A percentile compares a stretch with the other conserved stretches of the same genome.
Conservation (phyloP, 92 coral and sea anemone genomes). For the Porites divaricata region DNA sequence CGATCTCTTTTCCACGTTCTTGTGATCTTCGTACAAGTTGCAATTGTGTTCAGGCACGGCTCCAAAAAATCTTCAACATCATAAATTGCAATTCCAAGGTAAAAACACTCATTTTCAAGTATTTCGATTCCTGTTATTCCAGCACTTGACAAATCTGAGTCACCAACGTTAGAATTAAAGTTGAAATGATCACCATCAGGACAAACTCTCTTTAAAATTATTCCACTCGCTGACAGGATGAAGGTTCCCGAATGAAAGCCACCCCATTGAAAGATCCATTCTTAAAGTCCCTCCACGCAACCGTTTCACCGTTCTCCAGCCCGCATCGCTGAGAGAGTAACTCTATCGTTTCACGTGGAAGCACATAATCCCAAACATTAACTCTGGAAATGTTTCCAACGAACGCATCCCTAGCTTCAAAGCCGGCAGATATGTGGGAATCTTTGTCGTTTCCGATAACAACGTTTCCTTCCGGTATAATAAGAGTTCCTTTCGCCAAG, state of each 20-base stretch:
- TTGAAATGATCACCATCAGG: not conserved
- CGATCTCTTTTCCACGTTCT: too few species aligned
- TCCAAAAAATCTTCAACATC: too few species aligned
- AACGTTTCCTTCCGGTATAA: slow-evolving; percentile 46
- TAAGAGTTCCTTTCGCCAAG: not conserved
- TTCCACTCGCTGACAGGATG: slow-evolving; percentile 33
- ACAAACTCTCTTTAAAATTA: not conserved
- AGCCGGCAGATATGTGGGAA: slow-evolving; percentile 21
- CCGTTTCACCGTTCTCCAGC: slow-evolving; percentile 58
- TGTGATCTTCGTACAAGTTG: too few species aligned
- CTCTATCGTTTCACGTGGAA: slow-evolving; percentile 38
- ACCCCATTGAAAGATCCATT: slow-evolving; percentile 35
- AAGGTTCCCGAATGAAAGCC: slow-evolving; percentile 51
- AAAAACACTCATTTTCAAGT: too few species aligned
- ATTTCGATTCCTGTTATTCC: too few species aligned
- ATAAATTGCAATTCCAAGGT: too few species aligned
- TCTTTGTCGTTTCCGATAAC: slow-evolving; percentile 69
- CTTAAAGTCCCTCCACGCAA: slow-evolving; percentile 69
- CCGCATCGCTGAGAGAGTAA: slow-evolving; percentile 61
- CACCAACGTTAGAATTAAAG: too few species aligned
- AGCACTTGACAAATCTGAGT: not conserved
- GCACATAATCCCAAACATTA: slow-evolving; percentile 70
- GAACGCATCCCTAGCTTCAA: slow-evolving; percentile 45
- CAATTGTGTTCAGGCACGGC: too few species aligned
- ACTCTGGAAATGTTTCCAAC: slow-evolving; percentile 66